Percentiles rank a stretch among this genome's conserved stretches.
These are phyloP conservation scores for Carassius gibelio DNA, from an alignment of 2,113 vertebrate genomes.

Conservation along the genomic window DNA sequence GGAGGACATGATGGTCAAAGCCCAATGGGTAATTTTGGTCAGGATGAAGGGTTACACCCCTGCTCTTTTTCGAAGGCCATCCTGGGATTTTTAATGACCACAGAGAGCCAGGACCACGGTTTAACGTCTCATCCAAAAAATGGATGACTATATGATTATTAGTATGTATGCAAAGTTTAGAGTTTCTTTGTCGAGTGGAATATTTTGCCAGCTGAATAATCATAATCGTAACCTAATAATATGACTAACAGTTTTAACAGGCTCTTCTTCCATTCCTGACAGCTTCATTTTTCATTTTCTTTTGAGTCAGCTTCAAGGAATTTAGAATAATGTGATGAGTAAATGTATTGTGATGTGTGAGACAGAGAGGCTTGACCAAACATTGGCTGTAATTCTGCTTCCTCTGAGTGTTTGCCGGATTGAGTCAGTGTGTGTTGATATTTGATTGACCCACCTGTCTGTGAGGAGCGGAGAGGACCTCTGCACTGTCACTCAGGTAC, in stretches of 20 bases:
- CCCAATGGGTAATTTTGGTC: no score
- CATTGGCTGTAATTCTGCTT: neutral
- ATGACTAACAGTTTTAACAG: neutral
- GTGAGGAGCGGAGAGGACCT: slow-evolving; percentile 64
- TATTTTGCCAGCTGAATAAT: neutral
- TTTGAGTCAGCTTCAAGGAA: neutral
- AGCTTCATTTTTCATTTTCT: neutral
- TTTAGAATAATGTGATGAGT: neutral
- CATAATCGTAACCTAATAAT: no score
- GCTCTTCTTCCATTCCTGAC: neutral
- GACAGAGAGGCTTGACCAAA: neutral
- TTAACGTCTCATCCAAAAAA: no score
- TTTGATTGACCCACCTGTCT: slow-evolving; percentile 74
- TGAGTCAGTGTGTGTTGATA: slow-evolving; percentile 34
- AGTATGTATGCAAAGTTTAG: no score
- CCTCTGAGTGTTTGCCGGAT: slow-evolving; percentile 10
- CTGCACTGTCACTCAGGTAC: slow-evolving; percentile 65
- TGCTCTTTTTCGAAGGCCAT: no score
- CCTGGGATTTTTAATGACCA: no score
- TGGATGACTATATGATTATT: no score
- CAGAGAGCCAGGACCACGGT: no score
- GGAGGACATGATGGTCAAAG: no score
- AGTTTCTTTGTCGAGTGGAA: neutral
- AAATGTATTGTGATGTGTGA: neutral
- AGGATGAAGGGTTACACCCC: no score